phyloP scores from a whole-genome alignment of 2,888 invertebrate species.

The Macrophya alboannulata region DNA sequence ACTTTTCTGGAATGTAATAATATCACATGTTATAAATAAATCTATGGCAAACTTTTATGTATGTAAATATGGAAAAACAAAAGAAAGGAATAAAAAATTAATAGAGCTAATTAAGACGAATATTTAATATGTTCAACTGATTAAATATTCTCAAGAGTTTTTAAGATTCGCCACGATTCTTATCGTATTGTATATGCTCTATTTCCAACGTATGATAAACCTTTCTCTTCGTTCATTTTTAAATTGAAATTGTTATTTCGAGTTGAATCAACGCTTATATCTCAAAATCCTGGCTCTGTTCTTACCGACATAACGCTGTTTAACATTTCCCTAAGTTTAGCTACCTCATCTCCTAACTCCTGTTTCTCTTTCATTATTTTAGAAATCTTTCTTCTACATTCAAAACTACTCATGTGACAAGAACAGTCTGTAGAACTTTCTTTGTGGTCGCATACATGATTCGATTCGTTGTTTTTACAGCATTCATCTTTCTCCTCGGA shows the following conservation, averaged over 20 bases:
- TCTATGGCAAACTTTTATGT: conserved; percentile 8
- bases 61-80: not conserved
- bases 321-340: conserved; percentile 72
- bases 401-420: conserved; percentile 64
- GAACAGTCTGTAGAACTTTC: conserved; percentile 65
- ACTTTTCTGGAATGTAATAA: conserved; percentile 43
- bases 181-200: conserved; percentile 5
- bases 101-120: not conserved
- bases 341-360: conserved; percentile 70
- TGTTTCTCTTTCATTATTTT: conserved; percentile 72
- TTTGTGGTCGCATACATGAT: conserved; percentile 62
- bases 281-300: conserved; percentile 76
- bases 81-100: not conserved
- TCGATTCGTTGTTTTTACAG: conserved; percentile 61
- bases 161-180: not conserved
- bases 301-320: conserved; percentile 72
- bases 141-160: not conserved
- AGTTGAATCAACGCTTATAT: not conserved
- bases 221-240: not conserved
- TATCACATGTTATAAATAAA: conserved; percentile 41
- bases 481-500: conserved; percentile 59
- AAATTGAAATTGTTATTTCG: not conserved
- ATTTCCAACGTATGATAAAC: not conserved
- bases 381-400: conserved; percentile 70
- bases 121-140: not conserved